Conservation (phyloP, 2,888 invertebrate genomes). For the Mamestra brassicae region DNA sequence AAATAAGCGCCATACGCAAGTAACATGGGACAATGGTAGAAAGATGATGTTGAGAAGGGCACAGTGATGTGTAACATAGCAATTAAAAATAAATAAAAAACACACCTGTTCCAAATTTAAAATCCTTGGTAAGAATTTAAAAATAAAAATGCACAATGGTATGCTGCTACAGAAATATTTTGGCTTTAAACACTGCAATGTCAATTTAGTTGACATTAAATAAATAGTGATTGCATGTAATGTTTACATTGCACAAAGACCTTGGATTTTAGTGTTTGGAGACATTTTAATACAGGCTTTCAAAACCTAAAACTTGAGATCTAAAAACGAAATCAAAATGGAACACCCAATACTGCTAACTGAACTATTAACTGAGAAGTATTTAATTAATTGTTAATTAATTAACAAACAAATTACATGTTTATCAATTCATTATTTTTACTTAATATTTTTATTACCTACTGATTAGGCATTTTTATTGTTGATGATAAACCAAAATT, state of each 20-base stretch:
- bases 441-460: not conserved
- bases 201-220: slow-evolving; percentile 36
- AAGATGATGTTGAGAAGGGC: not conserved
- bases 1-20: not conserved
- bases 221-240: slow-evolving; percentile 40
- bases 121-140: slow-evolving; percentile 14
- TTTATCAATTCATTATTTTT: slow-evolving; percentile 8
- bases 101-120: slow-evolving; percentile 33
- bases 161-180: slow-evolving; percentile 32
- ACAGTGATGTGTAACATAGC: not conserved
- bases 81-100: not conserved
- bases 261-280: slow-evolving; percentile 31
- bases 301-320: not conserved
- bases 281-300: slow-evolving; percentile 22
- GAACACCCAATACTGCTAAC: not conserved
- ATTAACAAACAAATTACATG: not conserved
- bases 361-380: not conserved
- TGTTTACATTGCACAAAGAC: slow-evolving; percentile 26
- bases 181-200: slow-evolving; percentile 39
- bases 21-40: not conserved
- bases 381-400: slow-evolving; percentile 16
- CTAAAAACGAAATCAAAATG: not conserved
- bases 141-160: slow-evolving; percentile 26
- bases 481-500: not conserved
- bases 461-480: not conserved